Percentiles rank a stretch among this genome's conserved stretches.
Evolutionary conservation across 2,888 invertebrate genomes (phyloP).

Genomic region (Trypoxylon attenuatum): DNA sequence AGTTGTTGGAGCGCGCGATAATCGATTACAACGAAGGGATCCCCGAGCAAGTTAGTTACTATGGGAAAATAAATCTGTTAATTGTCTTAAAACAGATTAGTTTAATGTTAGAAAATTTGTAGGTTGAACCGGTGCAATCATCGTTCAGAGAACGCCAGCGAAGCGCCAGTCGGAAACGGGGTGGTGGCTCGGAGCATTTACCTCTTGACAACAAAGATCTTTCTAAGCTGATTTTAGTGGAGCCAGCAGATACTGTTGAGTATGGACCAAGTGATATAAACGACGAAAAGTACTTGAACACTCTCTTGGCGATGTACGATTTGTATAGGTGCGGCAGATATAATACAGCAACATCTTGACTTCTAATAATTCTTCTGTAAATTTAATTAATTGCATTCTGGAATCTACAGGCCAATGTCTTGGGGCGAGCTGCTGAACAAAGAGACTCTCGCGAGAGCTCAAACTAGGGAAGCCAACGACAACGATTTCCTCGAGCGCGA

Average conservation of each 20-base stretch:
- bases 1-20: conserved; percentile 58
- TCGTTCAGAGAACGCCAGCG: conserved; percentile 68
- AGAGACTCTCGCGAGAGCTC: conserved; percentile 35
- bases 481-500: conserved; percentile 47
- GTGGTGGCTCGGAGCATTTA: conserved; percentile 17
- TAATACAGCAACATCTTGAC: not conserved
- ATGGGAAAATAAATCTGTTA: not conserved
- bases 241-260: conserved; percentile 51
- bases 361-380: not conserved
- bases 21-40: conserved; percentile 61
- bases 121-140: conserved; percentile 58
- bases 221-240: conserved; percentile 52
- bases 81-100: not conserved
- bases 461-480: conserved; percentile 41
- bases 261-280: conserved; percentile 46
- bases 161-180: conserved; percentile 57
- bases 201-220: conserved; percentile 43
- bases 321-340: conserved; percentile 48
- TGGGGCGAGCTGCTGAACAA: conserved; percentile 56
- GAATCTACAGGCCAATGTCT: conserved; percentile 46
- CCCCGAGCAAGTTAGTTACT: conserved; percentile 53
- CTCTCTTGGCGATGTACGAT: conserved; percentile 53
- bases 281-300: conserved; percentile 53
- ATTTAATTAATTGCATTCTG: not conserved
- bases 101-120: not conserved